Base-by-base conservation (phyloP, 2,113 vertebrate species). In the Rostratula benghalensis region DNA sequence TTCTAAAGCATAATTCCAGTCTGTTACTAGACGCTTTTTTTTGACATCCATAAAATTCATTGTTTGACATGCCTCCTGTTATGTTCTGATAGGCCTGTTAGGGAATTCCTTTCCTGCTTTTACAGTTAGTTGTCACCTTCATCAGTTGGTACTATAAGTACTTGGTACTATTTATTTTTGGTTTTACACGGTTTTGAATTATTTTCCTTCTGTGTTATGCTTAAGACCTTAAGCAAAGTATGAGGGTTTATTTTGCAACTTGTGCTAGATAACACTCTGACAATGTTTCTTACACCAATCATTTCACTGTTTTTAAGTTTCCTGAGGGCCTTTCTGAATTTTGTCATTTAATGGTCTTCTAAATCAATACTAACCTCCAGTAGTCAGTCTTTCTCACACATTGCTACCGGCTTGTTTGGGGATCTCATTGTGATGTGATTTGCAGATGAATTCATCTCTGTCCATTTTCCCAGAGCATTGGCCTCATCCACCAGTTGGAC, bases 251-350 rank as follows among this genome's bases (percentile, higher is more conserved):
- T 92, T 90, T 61, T 71, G 24, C n/a, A 13, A 9, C 57, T 39
- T 59, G 39, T 18, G 30, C 80, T 53, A 13, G 0, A 7, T 61
- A 61, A 43, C 27, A 4, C 63, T 67, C 57, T 48, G 57, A 3
- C 53, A 3, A 7, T 9, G 17, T 60, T 77, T 56, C 50, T 74
- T 77, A 17, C 64, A 48, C 68, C 81, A 23, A 5, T 56, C 59
- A 5, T 51, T 77, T 79, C 39, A 33, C 37, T 19, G 2, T 45
- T 57, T 87, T 21, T 15, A 48, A 51, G 50, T 95, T 91, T 84
- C 90, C 93, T 87, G 77, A 78, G 93, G 95, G 50, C 33, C 45
- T 67, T 39, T 53, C 73, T 91, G 83, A 60, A 28, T 83, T 50
- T 68, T 86, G 64, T 48, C 77, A 11, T 68, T 83, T 89, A 77